A percentile compares a stretch with the other conserved stretches of the same genome.
Evolutionary conservation across 2,113 vertebrate species (phyloP).

Genomic region (Rhabdornis inornatus): DNA sequence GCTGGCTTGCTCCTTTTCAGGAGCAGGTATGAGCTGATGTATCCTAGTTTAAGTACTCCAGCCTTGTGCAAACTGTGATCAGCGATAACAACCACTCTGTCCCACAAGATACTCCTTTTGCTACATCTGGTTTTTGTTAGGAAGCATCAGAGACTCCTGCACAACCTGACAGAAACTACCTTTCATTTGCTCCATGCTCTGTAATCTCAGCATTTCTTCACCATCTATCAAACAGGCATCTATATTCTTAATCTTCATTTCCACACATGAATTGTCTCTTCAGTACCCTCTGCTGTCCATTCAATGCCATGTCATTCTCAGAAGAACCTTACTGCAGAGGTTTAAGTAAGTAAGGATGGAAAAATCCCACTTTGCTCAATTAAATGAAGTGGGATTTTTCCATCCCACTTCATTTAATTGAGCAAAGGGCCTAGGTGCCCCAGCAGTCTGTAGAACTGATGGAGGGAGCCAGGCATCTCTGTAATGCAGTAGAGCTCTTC

Average conservation of each 20-base stretch:
- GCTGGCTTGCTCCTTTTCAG: neutral
- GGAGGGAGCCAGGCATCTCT: neutral
- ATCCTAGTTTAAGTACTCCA: neutral
- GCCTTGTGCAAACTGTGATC: neutral
- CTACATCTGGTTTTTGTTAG: neutral
- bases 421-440: neutral
- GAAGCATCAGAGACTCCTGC: neutral
- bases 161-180: neutral
- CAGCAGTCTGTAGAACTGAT: neutral
- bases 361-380: no score
- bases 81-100: neutral
- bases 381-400: no score
- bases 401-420: neutral
- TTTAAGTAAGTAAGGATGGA: no score
- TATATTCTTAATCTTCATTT: neutral
- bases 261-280: slow-evolving; percentile 13
- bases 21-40: neutral
- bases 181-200: neutral
- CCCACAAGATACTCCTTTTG: neutral
- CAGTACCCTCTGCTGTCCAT: slow-evolving; percentile 42
- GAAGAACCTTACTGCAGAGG: neutral
- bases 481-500: neutral
- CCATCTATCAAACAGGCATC: neutral
- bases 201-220: neutral
- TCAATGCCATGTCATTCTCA: neutral